These are phyloP conservation scores for Saccostrea echinata DNA, from an alignment of 1,140 invertebrate species.

Conservation along the genomic window DNA sequence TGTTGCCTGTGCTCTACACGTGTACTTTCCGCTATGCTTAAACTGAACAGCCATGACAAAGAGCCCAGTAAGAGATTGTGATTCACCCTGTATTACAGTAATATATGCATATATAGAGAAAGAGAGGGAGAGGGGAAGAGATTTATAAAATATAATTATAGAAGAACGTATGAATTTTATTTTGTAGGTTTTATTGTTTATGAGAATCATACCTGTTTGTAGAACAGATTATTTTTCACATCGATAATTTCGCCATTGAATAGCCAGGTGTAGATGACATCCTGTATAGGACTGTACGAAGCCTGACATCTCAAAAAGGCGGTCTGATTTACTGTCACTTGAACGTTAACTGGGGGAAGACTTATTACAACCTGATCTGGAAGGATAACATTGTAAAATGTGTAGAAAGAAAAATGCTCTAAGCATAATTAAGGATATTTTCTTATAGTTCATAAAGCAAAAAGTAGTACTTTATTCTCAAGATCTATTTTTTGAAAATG, in stretches of 20 bases:
- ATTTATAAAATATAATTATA: neutral
- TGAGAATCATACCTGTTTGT: conserved; percentile 50
- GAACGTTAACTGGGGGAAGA: conserved; percentile 45
- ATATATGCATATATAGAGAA: neutral
- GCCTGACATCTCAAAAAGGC: conserved; percentile 69
- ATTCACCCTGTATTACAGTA: conserved; percentile 56
- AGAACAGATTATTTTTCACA: conserved; percentile 58
- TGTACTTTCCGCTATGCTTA: conserved; percentile 72
- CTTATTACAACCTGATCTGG: conserved; percentile 64
- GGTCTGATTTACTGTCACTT: conserved; percentile 66
- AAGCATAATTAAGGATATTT: too few species aligned
- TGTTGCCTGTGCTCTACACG: conserved; percentile 90
- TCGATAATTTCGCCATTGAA: conserved; percentile 67
- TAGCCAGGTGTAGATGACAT: conserved; percentile 67
- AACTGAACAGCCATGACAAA: conserved; percentile 60
- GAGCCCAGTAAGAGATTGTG: conserved; percentile 52
- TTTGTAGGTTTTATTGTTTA: neutral
- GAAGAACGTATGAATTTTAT: neutral
- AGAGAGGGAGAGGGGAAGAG: too few species aligned
- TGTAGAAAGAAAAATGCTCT: too few species aligned
- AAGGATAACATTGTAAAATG: neutral
- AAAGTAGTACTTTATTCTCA: too few species aligned
- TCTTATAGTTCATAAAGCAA: too few species aligned
- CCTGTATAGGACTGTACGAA: conserved; percentile 48
- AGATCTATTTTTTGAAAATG: too few species aligned